Base-by-base conservation (phyloP, 1,140 invertebrate species). In the Drosophila yakuba region DNA sequence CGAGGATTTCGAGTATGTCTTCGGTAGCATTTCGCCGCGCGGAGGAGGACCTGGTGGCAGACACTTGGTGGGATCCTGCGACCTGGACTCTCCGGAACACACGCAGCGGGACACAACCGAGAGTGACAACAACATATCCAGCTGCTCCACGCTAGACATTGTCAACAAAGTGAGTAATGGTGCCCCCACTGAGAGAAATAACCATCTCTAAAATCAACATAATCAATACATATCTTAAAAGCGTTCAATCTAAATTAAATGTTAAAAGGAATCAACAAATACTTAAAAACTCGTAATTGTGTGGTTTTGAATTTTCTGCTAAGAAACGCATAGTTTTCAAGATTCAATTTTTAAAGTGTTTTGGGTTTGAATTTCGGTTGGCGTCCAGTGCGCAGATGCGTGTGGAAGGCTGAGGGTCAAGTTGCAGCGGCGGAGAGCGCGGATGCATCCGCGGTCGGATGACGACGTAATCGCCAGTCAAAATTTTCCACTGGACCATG, bases 41-140 rank as follows among this genome's bases (percentile, higher is more conserved):
- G 84, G 68, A 14, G 73, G 78, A 15, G 74, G 64, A 1, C 59
- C 64, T 12, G 50, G 8, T 14, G 25, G 52, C n/a, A 82, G 68
- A 15, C 72, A 83, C 23, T 48, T 81, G 14, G 41, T 80, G 5
- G 80, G 76, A 12, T 79, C 76, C 15, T 56, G 67, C 15, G 85
- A 91, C 17, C 35, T 69, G 47, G 90, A 91, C 39, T 91, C 90
- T 2, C 85, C 90, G 23, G 90, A 91, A 47, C 80, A 88, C 47
- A 90, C 90, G 10, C 86, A 90, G 45, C 80, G 84, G 7, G 91
- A 91, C 51, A 91, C 78, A 6, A 91, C 82, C 14, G 91, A 91
- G 56, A 92, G 91, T 52, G 91, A 92, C 64, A 92, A 92, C 68
- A 92, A 92, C 62, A 92, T 92, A 20, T 92, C 91, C 66, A 92